Evolutionary conservation across 2,888 invertebrate species (phyloP), one percentile per base, ranked within the genome.

Genomic region (Nesidiocoris tenuis): DNA sequence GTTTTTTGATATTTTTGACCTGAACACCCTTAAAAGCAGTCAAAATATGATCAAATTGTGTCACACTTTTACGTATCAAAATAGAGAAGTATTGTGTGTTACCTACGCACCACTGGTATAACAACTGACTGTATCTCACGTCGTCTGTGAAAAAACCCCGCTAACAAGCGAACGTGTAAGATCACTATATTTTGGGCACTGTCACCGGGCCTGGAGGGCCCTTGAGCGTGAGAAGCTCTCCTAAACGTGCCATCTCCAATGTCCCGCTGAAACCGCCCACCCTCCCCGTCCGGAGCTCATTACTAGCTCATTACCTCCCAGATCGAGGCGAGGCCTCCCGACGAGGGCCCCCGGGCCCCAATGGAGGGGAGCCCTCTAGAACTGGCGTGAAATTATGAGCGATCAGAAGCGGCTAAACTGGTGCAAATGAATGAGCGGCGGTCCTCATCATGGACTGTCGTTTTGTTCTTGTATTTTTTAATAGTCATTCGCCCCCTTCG

Each of bases 361-460:
- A 39, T 39, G 39, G 39, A 39, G 39, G 39, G 39, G 39, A 12
- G 39, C 3, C 39, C 39, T 39, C 12, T 39, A 3, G 39, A 68
- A 67, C 68, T 59, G 59, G 68, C 22, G 59, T 68, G 24, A 57
- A 68, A 68, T 68, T 68, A 68, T 68, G 68, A 68, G 59, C 59
- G 68, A 68, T 68, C 68, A 68, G 59, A 39, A 39, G 39, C 17
- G 39, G 59, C 68, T 59, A 57, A 68, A 59, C 68, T 59, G 59
- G 68, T 68, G 68, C 23, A 68, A 68, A 68, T 68, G 68, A 68
- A 68, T 68, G 68, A 68, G 68, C 68, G 68, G 68, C 39, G 39
- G 39, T 39, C 39, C 12, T 39, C 39, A 39, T 39, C 39, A 39
- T 39, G 39, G 39, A 3, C 39, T 39, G 39, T 39, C 39, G 39